These are phyloP conservation scores for Gallirallus australis DNA, from an alignment of 2,797 vertebrate species.

Conservation along the genomic window DNA sequence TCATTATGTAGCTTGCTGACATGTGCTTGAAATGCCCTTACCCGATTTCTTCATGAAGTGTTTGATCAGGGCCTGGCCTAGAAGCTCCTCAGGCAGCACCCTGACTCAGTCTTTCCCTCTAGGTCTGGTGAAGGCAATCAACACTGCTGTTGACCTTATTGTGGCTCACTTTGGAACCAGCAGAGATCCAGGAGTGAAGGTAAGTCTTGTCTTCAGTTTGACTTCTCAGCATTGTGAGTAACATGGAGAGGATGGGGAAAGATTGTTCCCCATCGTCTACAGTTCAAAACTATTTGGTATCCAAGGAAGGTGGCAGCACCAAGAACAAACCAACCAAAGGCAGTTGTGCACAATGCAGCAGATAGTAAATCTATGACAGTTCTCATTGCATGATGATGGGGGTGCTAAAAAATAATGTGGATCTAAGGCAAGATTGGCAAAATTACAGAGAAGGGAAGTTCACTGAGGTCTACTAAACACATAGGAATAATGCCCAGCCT, in stretches of 20 bases:
- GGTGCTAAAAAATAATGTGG: neutral
- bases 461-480: neutral
- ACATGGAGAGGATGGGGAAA: neutral
- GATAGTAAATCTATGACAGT: neutral
- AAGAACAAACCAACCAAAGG: neutral
- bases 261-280: neutral
- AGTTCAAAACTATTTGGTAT: neutral
- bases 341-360: accelerated
- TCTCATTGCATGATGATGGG: neutral
- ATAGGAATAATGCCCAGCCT: neutral
- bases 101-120: neutral
- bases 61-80: neutral
- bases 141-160: slow-evolving; percentile 95
- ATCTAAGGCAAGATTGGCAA: neutral
- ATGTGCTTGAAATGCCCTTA: neutral
- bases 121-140: slow-evolving; percentile 93
- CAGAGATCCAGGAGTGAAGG: slow-evolving; percentile 94
- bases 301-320: neutral
- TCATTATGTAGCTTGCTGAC: neutral
- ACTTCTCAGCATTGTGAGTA: neutral
- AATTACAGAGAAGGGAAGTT: neutral
- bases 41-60: neutral
- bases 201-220: slow-evolving; percentile 54
- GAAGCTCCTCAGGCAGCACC: neutral
- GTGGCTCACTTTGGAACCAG: slow-evolving; percentile 97